Base-by-base conservation (phyloP, 2,888 invertebrate species). In the Emmelina monodactyla region DNA sequence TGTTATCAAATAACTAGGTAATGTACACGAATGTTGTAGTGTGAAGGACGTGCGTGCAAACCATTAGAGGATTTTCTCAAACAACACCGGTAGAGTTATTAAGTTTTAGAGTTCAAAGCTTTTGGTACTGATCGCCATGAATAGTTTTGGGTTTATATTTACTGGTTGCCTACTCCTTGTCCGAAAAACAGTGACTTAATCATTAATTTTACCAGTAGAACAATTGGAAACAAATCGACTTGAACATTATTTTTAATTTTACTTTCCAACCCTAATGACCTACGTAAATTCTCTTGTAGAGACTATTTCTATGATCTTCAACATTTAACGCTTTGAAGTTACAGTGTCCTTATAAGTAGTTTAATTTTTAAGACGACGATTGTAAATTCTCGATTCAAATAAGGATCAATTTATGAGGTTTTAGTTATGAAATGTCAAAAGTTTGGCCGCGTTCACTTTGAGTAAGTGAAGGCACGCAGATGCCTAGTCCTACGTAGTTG, bases 1-100 rank as follows among this genome's bases (percentile, higher is more conserved):
- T 55, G 56, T n/a, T n/a, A n/a, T n/a, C n/a, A n/a, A n/a, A 67
- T 58, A 65, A 55, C 65, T 66, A 62, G 62, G 66, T 67, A 66
- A 59, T 64, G 69, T 62, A 68, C 63, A 70, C 62, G 14, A n/a
- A 7, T 7, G 63, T n/a, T 54, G 59, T 55, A 61, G 51, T 44
- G 52, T 58, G 59, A 58, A 62, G 25, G 4, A 25, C 6, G 25
- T 25, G 25, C 25, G 4, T 25, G 47, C 56, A 49, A 51, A 46
- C 49, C 50, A 43, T 51, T 42, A 46, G 54, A 53, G 50, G n/a
- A n/a, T n/a, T n/a, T n/a, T n/a, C n/a, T n/a, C n/a, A n/a, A n/a
- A n/a, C n/a, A n/a, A n/a, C n/a, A n/a, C n/a, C n/a, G n/a, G n/a
- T n/a, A n/a, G n/a, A n/a, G n/a, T n/a, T n/a, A n/a, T n/a, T n/a